Base-by-base conservation (phyloP, 2,113 vertebrate genomes). In the Noturus placidus region DNA sequence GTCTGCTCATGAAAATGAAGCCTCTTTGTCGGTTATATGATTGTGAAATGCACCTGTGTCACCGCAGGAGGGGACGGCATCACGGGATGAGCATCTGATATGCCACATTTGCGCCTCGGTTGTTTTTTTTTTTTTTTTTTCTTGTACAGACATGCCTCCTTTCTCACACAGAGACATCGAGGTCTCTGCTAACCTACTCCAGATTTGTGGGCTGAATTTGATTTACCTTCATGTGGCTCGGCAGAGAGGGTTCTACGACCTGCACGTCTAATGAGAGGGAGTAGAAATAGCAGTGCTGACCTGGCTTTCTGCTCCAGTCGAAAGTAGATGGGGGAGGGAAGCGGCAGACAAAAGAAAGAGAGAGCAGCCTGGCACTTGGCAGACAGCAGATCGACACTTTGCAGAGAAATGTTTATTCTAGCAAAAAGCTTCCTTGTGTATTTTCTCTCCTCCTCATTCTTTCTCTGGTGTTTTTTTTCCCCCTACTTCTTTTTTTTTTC, bases 401-500 rank as follows among this genome's bases (percentile, higher is more conserved):
- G 83, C 89, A 92, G 87, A 90, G 90, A 93, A 93, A 90, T 91
- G 90, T 94, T 93, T 92, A 91, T 92, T 92, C 90, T 93, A 90
- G 83, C 54, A 77, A 86, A 89, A 86, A 76, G 91, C 89, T 92
- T 91, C 93, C 92, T 92, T 94, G 91, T 92, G 90, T 83, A 89
- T 91, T 92, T 93, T 89, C 87, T 86, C 38, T 78, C 83, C 89
- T 86, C 89, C 92, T 90, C 84, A 88, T 87, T 74, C 57, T 79
- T 65, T 61, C 22, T 59, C 76, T 79, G 42, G 74, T 77, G 74
- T 13, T 35, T 20, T 42, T 46, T 10, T 14, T 20, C 50, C 70
- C 20, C n/a, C 69, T 25, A 46, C 22, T 54, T 11, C 15, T 52
- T 61, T 82, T 67, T 57, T 70, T 59, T 69, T 30, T 30, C 65